Base-by-base conservation (phyloP, 2,113 vertebrate species). In the Eudyptes chrysolophus region DNA sequence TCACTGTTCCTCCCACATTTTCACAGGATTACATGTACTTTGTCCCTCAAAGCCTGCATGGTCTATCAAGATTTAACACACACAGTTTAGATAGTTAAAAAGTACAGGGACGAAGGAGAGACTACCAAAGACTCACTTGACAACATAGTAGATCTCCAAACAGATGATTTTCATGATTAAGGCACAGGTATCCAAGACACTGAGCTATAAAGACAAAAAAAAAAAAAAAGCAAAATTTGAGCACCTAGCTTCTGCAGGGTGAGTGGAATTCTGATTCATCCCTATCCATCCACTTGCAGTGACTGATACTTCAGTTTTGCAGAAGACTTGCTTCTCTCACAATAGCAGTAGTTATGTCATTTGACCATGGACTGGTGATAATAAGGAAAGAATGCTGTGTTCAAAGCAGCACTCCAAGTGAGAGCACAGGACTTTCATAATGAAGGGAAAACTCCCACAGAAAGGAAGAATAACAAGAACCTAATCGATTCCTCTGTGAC, bases 81-180 rank as follows among this genome's bases (percentile, higher is more conserved):
- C 7, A 36, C 4, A 48, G 19, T 27, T 81, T n/a, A 32, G 11
- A 40, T 36, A 55, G 62, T 22, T 81, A 48, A 66, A 61, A 57
- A 70, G 36, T 40, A 84, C 20, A 87, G 38, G 32, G 52, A 91
- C 6, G 20, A 84, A 81, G 71, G 13, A 89, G 8, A 80, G n/a
- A 69, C 36, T 70, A 52, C 11, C 52, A 87, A 91, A 78, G 74
- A 98, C 97, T 98, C 98, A 99, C 99, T 99, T 99, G 97, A 99
- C 99, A 52, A 99, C 99, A 52, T 99, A 99, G 98, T 99, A 99
- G 97, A 99, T 99, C 98, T 99, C 99, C 96, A 99, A 98, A 85
- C 99, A 99, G 58, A 99, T 99, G 30, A 99, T 99, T 97, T 99
- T 99, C 99, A 99, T 99, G 83, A 99, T 99, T 71, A 99, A 99